Percentiles rank a stretch among this genome's conserved stretches.
phyloP scores from a whole-genome alignment of 2,888 invertebrate species.

The Orchesella flavescens region DNA sequence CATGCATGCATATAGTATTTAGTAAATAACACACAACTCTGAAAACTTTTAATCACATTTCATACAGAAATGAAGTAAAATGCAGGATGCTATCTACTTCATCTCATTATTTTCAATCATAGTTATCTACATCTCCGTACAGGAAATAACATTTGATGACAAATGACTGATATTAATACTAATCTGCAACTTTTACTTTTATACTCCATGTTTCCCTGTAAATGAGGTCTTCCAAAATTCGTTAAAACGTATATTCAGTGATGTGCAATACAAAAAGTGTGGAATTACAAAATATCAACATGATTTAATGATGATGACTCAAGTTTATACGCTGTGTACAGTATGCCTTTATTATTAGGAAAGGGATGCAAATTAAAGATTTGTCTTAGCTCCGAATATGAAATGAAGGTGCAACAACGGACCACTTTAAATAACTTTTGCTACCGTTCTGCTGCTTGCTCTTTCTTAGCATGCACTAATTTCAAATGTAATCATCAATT shows the following conservation, averaged over 20 bases:
- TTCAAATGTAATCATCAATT: conserved; percentile 10
- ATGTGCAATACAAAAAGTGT: not conserved
- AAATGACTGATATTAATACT: conserved; percentile 59
- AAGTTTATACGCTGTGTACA: conserved; percentile 8
- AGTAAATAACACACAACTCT: too few relatives aligned
- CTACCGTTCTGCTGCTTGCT: not conserved
- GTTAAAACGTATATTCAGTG: too few relatives aligned
- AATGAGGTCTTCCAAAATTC: too few relatives aligned
- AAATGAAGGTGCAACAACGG: too few relatives aligned
- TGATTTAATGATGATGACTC: conserved; percentile 31
- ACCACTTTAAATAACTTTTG: too few relatives aligned
- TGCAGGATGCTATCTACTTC: conserved; percentile 5
- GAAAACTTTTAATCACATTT: conserved; percentile 49
- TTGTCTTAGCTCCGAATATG: too few relatives aligned
- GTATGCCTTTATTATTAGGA: not conserved
- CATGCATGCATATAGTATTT: not conserved
- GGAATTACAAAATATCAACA: conserved; percentile 12
- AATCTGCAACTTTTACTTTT: conserved; percentile 23
- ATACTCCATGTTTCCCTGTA: too few relatives aligned
- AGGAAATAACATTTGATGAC: conserved; percentile 56
- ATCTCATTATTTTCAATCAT: conserved; percentile 63
- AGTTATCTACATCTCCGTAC: conserved; percentile 34
- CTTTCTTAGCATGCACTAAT: too few relatives aligned
- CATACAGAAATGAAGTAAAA: not conserved
- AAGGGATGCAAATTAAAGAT: too few relatives aligned